Evolutionary conservation across 2,888 invertebrate genomes (phyloP).

Genomic region (Acleris cristana): DNA sequence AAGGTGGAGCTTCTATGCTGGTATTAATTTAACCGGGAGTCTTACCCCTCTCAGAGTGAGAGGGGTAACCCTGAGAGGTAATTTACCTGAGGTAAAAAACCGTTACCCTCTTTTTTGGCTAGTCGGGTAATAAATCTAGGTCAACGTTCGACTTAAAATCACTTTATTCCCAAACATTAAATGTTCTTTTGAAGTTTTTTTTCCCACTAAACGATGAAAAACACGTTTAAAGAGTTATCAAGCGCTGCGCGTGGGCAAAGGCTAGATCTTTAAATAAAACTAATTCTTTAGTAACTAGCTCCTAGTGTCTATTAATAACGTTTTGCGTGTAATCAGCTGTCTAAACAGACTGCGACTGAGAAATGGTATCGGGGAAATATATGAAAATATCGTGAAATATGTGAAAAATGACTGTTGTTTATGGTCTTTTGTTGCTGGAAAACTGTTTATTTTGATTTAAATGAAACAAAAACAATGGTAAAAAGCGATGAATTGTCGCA

Average conservation of each 20-base stretch:
- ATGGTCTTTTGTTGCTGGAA: slow-evolving; percentile 2
- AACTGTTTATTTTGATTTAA: no score
- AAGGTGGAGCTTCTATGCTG: no score
- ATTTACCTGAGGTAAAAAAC: no score
- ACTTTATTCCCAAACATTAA: not conserved
- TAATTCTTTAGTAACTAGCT: slow-evolving; percentile 30
- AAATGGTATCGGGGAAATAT: slow-evolving; percentile 5
- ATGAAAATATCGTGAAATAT: not conserved
- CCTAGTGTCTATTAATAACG: slow-evolving; percentile 21
- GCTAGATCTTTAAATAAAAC: slow-evolving; percentile 33
- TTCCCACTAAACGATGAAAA: slow-evolving; percentile 15
- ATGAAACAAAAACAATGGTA: no score
- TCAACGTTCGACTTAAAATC: no score
- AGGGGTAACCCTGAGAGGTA: no score
- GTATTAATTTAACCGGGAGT: no score
- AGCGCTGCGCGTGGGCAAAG: slow-evolving; percentile 20
- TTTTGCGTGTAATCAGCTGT: slow-evolving; percentile 30
- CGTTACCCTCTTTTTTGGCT: no score
- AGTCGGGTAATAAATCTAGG: no score
- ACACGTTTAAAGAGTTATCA: slow-evolving; percentile 27
- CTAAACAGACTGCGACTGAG: slow-evolving; percentile 21
- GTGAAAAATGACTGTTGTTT: slow-evolving; percentile 16
- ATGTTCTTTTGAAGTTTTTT: slow-evolving; percentile 13
- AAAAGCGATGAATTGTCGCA: no score
- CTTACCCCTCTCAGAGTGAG: no score